phyloP scores from a whole-genome alignment of 2,888 invertebrate genomes.

The Busseola fusca region DNA sequence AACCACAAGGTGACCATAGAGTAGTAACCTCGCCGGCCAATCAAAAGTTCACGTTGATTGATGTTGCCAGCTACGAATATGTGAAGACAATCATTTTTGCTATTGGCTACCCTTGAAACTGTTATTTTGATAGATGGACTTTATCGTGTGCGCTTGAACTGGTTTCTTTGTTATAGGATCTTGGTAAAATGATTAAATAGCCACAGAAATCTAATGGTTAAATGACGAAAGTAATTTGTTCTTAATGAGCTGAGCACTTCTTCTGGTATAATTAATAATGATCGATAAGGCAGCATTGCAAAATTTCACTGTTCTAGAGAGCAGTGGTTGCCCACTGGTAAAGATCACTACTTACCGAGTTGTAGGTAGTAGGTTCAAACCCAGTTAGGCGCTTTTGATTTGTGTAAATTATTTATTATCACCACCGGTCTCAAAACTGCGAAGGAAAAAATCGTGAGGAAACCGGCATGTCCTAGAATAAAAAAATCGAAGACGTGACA shows the following conservation, averaged over 20 bases:
- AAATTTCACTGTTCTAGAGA: neutral
- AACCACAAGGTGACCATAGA: slow-evolving; percentile 55
- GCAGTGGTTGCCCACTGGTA: too few relatives aligned
- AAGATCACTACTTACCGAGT: too few relatives aligned
- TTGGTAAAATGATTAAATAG: neutral
- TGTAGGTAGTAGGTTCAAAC: too few relatives aligned
- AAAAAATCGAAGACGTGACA: too few relatives aligned
- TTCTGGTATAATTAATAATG: neutral
- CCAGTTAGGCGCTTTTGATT: too few relatives aligned
- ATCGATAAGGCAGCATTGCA: neutral
- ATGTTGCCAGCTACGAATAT: slow-evolving; percentile 51
- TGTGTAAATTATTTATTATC: too few relatives aligned
- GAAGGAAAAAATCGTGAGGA: too few relatives aligned
- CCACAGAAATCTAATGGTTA: neutral
- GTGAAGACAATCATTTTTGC: slow-evolving; percentile 56
- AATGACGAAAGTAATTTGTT: neutral
- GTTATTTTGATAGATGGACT: slow-evolving; percentile 50
- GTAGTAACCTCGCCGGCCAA: slow-evolving; percentile 49
- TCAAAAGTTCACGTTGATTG: slow-evolving; percentile 61
- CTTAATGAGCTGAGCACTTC: neutral
- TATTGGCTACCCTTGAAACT: slow-evolving; percentile 58
- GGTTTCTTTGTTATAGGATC: neutral
- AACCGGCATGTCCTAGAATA: too few relatives aligned
- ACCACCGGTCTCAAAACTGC: too few relatives aligned
- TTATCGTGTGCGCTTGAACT: slow-evolving; percentile 16